Evolutionary conservation across 2,797 vertebrate species (phyloP), one percentile per base, ranked within the genome.

Genomic region (Crenuchus spilurus): DNA sequence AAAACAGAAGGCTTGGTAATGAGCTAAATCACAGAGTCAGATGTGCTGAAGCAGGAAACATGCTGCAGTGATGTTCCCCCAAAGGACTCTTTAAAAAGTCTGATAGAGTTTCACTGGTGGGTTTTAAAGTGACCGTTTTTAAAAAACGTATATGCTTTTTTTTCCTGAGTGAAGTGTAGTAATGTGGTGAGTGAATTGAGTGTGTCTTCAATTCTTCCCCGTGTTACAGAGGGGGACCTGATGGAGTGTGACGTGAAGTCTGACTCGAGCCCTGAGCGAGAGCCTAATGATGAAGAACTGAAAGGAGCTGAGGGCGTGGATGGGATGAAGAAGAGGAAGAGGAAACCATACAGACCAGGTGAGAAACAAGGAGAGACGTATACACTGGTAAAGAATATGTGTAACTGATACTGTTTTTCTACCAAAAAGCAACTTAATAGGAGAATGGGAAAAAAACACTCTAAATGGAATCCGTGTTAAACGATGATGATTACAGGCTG

Each of bases 271-370:
- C 97, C 96, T 0, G 97, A 99, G 78, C 90, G 96, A 60, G 96
- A 97, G 73, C 87, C 88, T 39, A 81, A 82, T 0, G 93, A 96
- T 71, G 95, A 96, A 22, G 86, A 95, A 69, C 73, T 84, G 66
- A 97, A 97, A 85, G 94, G 89, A 51, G 31, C 80, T 0, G 94
- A 96, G 77, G 90, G 89, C 69, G 42, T 89, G 7, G 94, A 95
- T 0, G 90, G 89, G 11, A 86, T 91, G 76, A 97, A 97, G 87
- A 99, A 99, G 88, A 94, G 94, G 79, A 99, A 99, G 78, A 90
- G 97, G 86, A 99, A 98, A 80, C 97, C 97, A 0, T 99, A 99
- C 75, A 90, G 97, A 84, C 97, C 97, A 68, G 97, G 97, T 98
- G 77, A 86, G 82, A 22, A 41, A 55, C 33, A 20, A 11, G 26